phyloP scores from a whole-genome alignment of 2,113 vertebrate species.

The Rallus limicola region DNA sequence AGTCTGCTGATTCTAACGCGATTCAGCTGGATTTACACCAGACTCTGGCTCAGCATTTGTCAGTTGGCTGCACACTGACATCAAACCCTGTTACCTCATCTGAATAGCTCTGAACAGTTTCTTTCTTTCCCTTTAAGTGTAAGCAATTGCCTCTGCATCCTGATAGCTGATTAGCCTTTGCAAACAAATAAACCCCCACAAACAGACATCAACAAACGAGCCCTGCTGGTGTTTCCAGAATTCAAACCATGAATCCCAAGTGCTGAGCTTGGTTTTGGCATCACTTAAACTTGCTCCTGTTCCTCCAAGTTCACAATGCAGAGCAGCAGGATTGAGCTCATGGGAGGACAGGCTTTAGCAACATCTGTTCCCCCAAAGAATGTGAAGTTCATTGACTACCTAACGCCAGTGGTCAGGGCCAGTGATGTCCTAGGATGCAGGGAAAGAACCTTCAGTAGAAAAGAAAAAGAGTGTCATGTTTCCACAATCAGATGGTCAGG shows the following conservation, averaged over 20 bases:
- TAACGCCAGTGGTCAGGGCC: not conserved
- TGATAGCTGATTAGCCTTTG: conserved; percentile 33
- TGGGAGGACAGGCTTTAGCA: not conserved
- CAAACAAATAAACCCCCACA: conserved; percentile 29
- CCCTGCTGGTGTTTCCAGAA: not conserved
- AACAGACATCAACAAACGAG: conserved; percentile 8
- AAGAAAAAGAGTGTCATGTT: not conserved
- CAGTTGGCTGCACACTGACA: conserved; percentile 4
- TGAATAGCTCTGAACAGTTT: conserved; percentile 38
- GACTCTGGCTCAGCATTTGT: conserved; percentile 52
- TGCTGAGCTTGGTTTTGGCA: not conserved
- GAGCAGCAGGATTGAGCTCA: not conserved
- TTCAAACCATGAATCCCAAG: not conserved
- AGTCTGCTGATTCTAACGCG: conserved; percentile 30
- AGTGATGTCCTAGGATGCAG: not conserved
- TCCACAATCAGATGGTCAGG: not conserved
- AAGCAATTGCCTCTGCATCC: conserved; percentile 38
- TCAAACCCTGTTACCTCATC: conserved; percentile 29
- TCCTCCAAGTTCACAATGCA: not conserved
- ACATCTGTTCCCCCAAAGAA: not conserved
- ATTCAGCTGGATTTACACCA: conserved; percentile 54
- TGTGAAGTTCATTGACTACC: not conserved
- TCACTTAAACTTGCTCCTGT: not conserved
- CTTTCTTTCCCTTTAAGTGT: conserved; percentile 23
- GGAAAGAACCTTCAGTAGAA: not conserved